Base-by-base conservation (phyloP, 2,797 vertebrate genomes). In the Pelobates cultripes region DNA sequence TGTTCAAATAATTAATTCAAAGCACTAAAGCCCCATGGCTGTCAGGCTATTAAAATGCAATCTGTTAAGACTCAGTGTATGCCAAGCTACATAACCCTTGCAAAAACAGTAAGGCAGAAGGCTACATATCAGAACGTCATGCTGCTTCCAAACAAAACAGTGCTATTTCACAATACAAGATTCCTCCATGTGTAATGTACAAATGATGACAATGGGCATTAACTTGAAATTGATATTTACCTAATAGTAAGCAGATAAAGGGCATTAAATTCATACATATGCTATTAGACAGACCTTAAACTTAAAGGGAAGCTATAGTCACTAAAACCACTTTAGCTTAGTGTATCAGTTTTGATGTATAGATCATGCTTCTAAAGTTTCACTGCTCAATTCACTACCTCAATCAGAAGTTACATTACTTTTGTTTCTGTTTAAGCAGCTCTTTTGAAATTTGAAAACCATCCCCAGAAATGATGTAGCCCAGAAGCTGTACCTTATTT, bases 31-130 rank as follows among this genome's bases (percentile, higher is more conserved):
- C 88, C 47, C 71, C 57, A 88, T 28, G 51, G 72, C 42, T 72
- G 53, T 77, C 81, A 75, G 72, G 77, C 82, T 84, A 84, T 84
- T 84, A 84, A 84, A 84, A 84, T 79, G 73, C 82, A 84, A 84
- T 84, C 82, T 84, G 82, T 84, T 84, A 84, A 84, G 82, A 79
- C 77, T 84, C 67, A 74, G 70, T 69, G 72, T 68, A 84, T 79
- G 82, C 82, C 82, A 84, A 84, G 77, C 77, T 70, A 70, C 82
- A 79, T 84, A 84, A 79, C 82, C 82, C 82, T 79, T 66, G 45
- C 60, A 79, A 84, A 84, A 75, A 84, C 45, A 79, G 71, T n/a
- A 75, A 84, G 77, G 70, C 81, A 82, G 69, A 77, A 77, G 81
- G 81, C 81, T 78, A 73, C 44, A 63, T 77, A 82, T 73, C 53